These are phyloP conservation scores for Moxostoma hubbsi DNA, from an alignment of 2,797 vertebrate species.

Conservation along the genomic window DNA sequence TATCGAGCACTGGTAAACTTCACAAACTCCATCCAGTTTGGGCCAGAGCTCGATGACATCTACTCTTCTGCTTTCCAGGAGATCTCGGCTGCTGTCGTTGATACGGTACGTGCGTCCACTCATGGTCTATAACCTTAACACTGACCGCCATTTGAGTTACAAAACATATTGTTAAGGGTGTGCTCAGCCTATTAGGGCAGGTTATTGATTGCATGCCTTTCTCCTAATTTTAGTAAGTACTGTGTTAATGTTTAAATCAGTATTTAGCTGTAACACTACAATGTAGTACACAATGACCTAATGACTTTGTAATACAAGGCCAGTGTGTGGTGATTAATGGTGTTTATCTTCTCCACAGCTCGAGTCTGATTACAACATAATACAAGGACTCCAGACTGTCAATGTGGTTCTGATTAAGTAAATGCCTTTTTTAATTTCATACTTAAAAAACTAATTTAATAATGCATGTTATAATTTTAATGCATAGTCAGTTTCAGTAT, in stretches of 20 bases:
- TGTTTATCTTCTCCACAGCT: slow-evolving; percentile 77
- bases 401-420: slow-evolving; percentile 95
- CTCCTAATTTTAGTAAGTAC: too few species aligned
- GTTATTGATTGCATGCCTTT: too few species aligned
- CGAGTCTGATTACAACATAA: slow-evolving; percentile 91
- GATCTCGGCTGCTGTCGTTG: slow-evolving; percentile 88
- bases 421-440: slow-evolving; percentile 62
- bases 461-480: background rate
- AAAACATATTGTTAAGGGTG: too few species aligned
- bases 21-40: slow-evolving; percentile 87
- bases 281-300: background rate
- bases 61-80: slow-evolving; percentile 83
- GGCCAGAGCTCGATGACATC: slow-evolving; percentile 82
- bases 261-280: slow-evolving; percentile 33
- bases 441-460: background rate
- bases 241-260: too few species aligned
- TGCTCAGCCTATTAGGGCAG: too few species aligned
- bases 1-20: slow-evolving; percentile 95
- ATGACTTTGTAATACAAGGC: background rate
- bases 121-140: too few species aligned
- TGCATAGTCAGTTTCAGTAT: background rate
- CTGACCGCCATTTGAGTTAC: too few species aligned
- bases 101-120: slow-evolving; percentile 80
- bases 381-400: slow-evolving; percentile 88
- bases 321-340: slow-evolving; percentile 11